Evolutionary conservation across 2,888 invertebrate genomes (phyloP), one percentile per base, ranked within the genome.

Genomic region (Strigamia maritima): DNA sequence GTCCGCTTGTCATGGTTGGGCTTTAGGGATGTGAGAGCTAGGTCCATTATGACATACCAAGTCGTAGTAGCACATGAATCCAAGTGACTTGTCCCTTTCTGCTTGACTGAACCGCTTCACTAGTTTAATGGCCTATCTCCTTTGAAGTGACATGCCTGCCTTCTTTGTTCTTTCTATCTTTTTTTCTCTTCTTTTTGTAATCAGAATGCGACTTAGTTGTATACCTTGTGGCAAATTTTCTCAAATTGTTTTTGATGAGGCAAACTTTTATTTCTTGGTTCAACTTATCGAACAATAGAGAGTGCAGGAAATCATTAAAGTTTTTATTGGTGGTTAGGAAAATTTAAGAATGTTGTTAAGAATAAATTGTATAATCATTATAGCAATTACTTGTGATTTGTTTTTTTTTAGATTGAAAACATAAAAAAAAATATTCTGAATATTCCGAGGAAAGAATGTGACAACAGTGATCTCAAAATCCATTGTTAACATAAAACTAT

Each of bases 11-110:
- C 60, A 60, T 60, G 60, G 60, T 19, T 44, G 40, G 40, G 40
- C 40, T 44, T 44, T 44, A 16, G 40, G 40, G 40, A 44, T 44
- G 40, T 44, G 40, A 44, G 40, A 44, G 40, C 60, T 24, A 60
- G 60, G 22, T 19, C 60, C 60, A 60, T 60, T 60, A 60, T 60
- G 60, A 60, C 60, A 60, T 60, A 22, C 60, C 60, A 60, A 60
- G 60, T 60, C 24, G 60, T 24, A 60, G 16, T 60, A 60, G n/a
- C 60, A 19, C 60, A 60, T 60, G 60, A 60, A 60, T 19, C 60
- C 7, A 19, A 19, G 22, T 60, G 19, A 60, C 60, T 60, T 60
- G 60, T 60, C 60, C 24, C 24, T 19, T 8, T 60, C 60, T 24
- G 60, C 60, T 60, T 60, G 22, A 60, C 60, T 60, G 60, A 24